Conservation (phyloP, 2,113 vertebrate species). For the Pelecanus crispus region DNA sequence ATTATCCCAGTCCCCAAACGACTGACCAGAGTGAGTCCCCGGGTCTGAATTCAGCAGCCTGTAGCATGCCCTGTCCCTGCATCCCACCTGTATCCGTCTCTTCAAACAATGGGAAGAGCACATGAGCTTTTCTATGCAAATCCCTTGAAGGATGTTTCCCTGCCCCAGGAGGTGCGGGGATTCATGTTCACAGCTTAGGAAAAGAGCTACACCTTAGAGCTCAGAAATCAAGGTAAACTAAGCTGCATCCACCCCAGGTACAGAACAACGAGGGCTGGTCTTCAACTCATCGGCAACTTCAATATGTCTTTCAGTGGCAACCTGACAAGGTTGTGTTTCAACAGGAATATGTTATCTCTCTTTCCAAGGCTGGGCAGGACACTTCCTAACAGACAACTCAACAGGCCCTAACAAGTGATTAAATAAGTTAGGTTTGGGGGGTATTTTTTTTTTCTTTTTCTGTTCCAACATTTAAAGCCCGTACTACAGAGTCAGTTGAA, state of each 20-base stretch:
- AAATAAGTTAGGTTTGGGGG: conserved; percentile 14
- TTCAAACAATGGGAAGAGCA: neutral
- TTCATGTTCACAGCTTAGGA: neutral
- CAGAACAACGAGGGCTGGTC: neutral
- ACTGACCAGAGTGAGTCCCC: neutral
- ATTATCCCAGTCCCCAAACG: neutral
- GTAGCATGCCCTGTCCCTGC: neutral
- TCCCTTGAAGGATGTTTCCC: neutral
- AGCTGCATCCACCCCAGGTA: neutral
- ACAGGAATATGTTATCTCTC: conserved; percentile 39
- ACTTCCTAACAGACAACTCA: conserved; percentile 47
- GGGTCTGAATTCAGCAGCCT: neutral
- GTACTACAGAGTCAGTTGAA: neutral
- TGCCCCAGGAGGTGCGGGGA: neutral
- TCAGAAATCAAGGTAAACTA: neutral
- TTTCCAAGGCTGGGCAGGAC: conserved; percentile 50
- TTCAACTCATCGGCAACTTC: conserved; percentile 2
- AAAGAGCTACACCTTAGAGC: neutral
- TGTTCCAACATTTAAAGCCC: neutral
- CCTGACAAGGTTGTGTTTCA: conserved; percentile 58
- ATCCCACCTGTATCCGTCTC: neutral
- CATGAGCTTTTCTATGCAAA: neutral
- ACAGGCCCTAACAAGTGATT: conserved; percentile 54
- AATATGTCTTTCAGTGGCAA: conserved; percentile 30
- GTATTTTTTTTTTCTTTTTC: neutral